Evolutionary conservation across 2,888 invertebrate species (phyloP), one percentile per base, ranked within the genome.

Genomic region (Tholera decimalis): DNA sequence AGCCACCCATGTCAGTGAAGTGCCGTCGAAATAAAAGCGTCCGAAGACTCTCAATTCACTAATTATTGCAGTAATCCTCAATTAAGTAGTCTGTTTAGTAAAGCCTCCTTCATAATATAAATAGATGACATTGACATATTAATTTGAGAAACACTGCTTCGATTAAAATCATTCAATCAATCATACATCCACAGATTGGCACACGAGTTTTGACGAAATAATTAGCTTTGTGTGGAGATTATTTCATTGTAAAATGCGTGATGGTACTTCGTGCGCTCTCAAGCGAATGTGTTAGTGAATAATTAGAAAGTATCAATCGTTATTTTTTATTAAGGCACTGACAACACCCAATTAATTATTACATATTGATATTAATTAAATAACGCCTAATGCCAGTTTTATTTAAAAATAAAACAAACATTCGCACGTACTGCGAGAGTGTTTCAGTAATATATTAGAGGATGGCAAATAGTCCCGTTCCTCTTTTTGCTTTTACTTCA

Each of bases 111-210:
- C 11, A n/a, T 15, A 15, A 24, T 28, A 20, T 20, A n/a, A 18
- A 9, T 7, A 20, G 0, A 28, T 20, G 9, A 39, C 28, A n/a
- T 15, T 15, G 15, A 20, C 9, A 22, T 39, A 22, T 37, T 5
- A 37, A 64, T 26, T 65, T 46, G 33, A 73, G 26, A 62, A 65
- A 51, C 66, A 51, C 51, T 73, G 67, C 44, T n/a, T 9, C 20
- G 9, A 18, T 11, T 15, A 41, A 11, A 9, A n/a, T n/a, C n/a
- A n/a, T n/a, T n/a, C n/a, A 26, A 7, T 33, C 62, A 49, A 43
- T 50, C 50, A 26, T 26, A 33, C 50, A 50, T 47, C 13, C 28
- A 5, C 44, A 26, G 18, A 22, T 8, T 4, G 7, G 24, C 60
- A 59, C 44, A 37, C 33, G 3, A 22, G 9, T 9, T 15, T 24